phyloP scores from a whole-genome alignment of 2,797 vertebrate species.

The Aselliscus stoliczkanus region DNA sequence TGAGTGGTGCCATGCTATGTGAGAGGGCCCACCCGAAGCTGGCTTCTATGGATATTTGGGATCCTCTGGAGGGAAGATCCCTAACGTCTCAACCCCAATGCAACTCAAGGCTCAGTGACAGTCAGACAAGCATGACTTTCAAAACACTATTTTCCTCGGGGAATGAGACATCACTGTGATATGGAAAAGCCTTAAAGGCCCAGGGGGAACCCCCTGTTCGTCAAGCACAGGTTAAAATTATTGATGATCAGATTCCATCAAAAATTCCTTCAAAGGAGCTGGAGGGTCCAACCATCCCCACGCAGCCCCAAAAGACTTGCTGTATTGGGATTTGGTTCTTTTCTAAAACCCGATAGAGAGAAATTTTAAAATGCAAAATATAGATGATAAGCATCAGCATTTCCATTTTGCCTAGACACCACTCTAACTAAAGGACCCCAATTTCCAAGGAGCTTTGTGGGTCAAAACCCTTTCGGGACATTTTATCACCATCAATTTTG shows the following conservation, averaged over 20 bases:
- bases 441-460: not conserved
- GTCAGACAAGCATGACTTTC: not conserved
- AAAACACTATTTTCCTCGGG: not conserved
- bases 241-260: not conserved
- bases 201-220: accelerated
- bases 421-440: not conserved
- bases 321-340: not conserved
- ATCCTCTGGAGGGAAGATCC: not conserved
- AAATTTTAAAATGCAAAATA: not conserved
- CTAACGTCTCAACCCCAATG: not conserved
- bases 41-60: not conserved
- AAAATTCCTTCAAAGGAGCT: not conserved
- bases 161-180: not conserved
- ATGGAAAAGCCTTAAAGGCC: not conserved
- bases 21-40: not conserved
- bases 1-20: not conserved
- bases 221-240: not conserved
- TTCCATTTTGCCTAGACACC: not conserved
- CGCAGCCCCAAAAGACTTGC: not conserved
- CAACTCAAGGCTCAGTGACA: not conserved
- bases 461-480: not conserved
- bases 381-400: not conserved
- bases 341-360: not conserved
- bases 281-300: not conserved
- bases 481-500: not conserved